Evolutionary conservation across 1,140 invertebrate genomes (phyloP).

Genomic region (Panagrolaimus sp.): DNA sequence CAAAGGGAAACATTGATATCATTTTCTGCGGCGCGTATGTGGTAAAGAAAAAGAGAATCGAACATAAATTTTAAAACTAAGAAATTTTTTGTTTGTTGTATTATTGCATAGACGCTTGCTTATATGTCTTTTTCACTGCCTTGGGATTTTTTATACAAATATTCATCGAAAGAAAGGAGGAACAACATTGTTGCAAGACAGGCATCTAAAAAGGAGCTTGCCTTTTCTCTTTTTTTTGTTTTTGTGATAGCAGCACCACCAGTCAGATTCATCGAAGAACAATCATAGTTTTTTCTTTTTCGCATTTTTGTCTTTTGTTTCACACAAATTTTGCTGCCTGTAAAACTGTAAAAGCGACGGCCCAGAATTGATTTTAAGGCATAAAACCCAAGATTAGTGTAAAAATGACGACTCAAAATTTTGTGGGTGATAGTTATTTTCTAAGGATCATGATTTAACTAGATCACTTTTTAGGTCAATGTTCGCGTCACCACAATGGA

Average conservation of each 20-base stretch:
- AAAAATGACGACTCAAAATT: neutral
- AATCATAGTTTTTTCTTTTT: neutral
- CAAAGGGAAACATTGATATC: too few species aligned
- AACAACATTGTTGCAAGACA: too few species aligned
- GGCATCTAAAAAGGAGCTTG: too few species aligned
- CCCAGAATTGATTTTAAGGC: constrained; percentile 1
- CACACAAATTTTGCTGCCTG: constrained; percentile 19
- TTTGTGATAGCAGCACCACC: neutral
- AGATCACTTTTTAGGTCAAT: constrained; percentile 66
- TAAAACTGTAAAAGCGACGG: constrained; percentile 14
- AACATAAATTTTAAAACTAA: too few species aligned
- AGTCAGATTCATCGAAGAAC: neutral
- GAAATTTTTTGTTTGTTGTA: too few species aligned
- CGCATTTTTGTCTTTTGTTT: too few species aligned
- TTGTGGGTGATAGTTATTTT: constrained; percentile 18
- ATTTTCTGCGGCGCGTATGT: too few species aligned
- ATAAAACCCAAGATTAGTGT: constrained; percentile 9
- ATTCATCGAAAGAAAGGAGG: too few species aligned
- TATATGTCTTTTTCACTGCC: too few species aligned
- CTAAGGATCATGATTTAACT: neutral
- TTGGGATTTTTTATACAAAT: too few species aligned
- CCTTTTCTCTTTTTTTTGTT: neutral
- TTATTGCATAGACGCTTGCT: too few species aligned
- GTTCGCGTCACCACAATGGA: constrained; percentile 99
- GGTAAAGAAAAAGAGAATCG: too few species aligned